A percentile compares a stretch with the other conserved stretches of the same genome.
Conservation (phyloP, 1,140 invertebrate species). For the Phthorimaea operculella region DNA sequence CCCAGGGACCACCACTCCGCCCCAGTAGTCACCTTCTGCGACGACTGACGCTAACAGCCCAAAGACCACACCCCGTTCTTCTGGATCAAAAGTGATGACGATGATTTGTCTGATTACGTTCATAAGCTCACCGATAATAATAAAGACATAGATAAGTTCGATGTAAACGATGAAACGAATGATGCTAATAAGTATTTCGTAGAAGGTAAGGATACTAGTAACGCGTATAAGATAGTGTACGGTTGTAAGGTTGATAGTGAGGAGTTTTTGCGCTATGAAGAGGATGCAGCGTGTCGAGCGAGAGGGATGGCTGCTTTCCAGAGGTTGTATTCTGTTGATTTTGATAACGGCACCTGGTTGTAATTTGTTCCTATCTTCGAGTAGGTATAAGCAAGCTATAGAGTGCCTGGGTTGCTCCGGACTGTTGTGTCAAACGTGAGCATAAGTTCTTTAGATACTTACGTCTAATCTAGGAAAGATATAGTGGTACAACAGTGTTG, state of each 20-base stretch:
- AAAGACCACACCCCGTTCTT: constrained; percentile 14
- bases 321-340: constrained; percentile 37
- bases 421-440: too few relatives aligned
- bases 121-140: neutral
- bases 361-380: too few relatives aligned
- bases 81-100: constrained; percentile 22
- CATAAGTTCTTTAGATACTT: too few relatives aligned
- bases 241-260: constrained; percentile 15
- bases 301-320: constrained; percentile 38
- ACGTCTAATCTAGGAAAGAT: too few relatives aligned
- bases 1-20: constrained; percentile 52
- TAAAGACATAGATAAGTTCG: neutral
- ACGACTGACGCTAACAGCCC: constrained; percentile 54
- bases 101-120: neutral
- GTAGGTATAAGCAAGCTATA: too few relatives aligned
- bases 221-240: constrained; percentile 18
- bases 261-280: constrained; percentile 11
- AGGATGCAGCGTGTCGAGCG: constrained; percentile 26
- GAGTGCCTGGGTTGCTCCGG: too few relatives aligned
- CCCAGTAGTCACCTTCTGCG: constrained; percentile 55
- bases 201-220: constrained; percentile 16
- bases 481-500: too few relatives aligned
- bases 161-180: neutral
- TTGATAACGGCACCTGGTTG: constrained; percentile 29
- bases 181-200: constrained; percentile 9